phyloP scores from a whole-genome alignment of 92 coral and sea anemone species.

The Zoanthus gigantus region DNA sequence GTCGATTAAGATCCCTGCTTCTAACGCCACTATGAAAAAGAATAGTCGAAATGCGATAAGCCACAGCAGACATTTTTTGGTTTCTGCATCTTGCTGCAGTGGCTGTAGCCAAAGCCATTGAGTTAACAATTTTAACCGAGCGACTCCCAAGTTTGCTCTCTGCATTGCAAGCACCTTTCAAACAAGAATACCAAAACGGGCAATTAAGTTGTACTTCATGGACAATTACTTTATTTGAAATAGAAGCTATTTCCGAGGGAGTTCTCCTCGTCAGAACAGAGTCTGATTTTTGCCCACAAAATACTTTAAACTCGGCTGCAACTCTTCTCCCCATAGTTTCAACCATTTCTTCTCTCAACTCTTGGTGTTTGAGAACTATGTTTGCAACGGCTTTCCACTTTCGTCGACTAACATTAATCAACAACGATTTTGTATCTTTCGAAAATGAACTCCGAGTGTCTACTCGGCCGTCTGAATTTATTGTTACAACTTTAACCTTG shows the following conservation, averaged over 20 bases:
- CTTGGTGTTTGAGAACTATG: slow-evolving; percentile 23
- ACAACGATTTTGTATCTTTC: slow-evolving; percentile 27
- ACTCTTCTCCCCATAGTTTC: slow-evolving; percentile 29
- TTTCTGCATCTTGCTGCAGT: slow-evolving; percentile 31
- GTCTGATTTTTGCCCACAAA: slow-evolving; percentile 29
- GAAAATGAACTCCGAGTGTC: slow-evolving; percentile 5
- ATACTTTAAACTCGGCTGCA: slow-evolving; percentile 30
- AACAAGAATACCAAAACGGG: slow-evolving; percentile 48
- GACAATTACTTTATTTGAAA: slow-evolving; percentile 27
- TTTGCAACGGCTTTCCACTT: slow-evolving; percentile 50
- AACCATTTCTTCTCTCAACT: slow-evolving; percentile 20
- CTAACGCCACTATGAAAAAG: slow-evolving; percentile 39
- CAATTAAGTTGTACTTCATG: slow-evolving; percentile 25
- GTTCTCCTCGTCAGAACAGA: slow-evolving; percentile 31
- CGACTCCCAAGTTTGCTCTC: neutral
- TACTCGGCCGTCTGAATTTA: slow-evolving; percentile 15
- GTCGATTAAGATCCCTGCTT: slow-evolving; percentile 15
- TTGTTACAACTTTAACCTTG: slow-evolving; percentile 28
- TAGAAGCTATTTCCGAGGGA: slow-evolving; percentile 18
- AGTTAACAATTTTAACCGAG: neutral
- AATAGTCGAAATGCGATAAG: slow-evolving; percentile 40
- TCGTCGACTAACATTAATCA: neutral
- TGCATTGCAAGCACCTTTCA: slow-evolving; percentile 30
- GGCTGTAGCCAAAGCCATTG: slow-evolving; percentile 38
- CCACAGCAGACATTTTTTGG: slow-evolving; percentile 50